phyloP scores from a whole-genome alignment of 2,888 invertebrate genomes.

The Sminthurides aquaticus region DNA sequence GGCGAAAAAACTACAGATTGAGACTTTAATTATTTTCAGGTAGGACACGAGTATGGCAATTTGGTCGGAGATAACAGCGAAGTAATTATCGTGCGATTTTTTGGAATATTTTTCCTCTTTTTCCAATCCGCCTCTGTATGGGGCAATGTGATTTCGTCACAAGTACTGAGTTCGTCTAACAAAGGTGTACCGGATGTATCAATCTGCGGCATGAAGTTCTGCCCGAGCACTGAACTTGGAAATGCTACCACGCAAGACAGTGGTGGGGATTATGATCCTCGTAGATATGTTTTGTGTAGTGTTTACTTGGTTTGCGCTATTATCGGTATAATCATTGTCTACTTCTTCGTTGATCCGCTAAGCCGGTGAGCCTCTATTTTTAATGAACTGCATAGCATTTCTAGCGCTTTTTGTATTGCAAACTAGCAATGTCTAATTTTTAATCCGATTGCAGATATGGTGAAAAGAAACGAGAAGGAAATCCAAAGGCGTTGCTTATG shows the following conservation, averaged over 20 bases:
- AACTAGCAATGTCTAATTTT: not conserved
- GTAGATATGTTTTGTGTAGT: slow-evolving; percentile 67
- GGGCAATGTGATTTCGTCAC: slow-evolving; percentile 85
- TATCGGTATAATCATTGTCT: slow-evolving; percentile 76
- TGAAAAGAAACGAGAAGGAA: slow-evolving; percentile 69
- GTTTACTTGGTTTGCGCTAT: slow-evolving; percentile 83
- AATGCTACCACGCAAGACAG: slow-evolving; percentile 11
- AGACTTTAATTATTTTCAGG: slow-evolving; percentile 60
- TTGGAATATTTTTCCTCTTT: slow-evolving; percentile 91
- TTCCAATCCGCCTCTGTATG: slow-evolving; percentile 69
- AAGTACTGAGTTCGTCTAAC: slow-evolving; percentile 53
- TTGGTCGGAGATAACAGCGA: slow-evolving; percentile 78
- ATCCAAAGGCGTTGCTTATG: slow-evolving; percentile 63
- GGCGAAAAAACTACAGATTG: slow-evolving; percentile 5
- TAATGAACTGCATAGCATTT: too few relatives aligned
- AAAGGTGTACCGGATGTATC: not conserved
- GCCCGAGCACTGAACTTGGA: slow-evolving; percentile 47
- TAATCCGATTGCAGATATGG: slow-evolving; percentile 59
- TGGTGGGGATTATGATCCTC: slow-evolving; percentile 17
- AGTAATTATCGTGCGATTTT: slow-evolving; percentile 90
- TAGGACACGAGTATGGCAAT: slow-evolving; percentile 82
- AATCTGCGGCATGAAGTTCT: slow-evolving; percentile 67
- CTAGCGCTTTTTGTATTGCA: not conserved
- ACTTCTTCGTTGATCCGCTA: slow-evolving; percentile 79
- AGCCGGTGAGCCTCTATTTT: slow-evolving; percentile 66